These are phyloP conservation scores for Electrophaes corylata DNA, from an alignment of 2,888 invertebrate genomes.

Conservation along the genomic window DNA sequence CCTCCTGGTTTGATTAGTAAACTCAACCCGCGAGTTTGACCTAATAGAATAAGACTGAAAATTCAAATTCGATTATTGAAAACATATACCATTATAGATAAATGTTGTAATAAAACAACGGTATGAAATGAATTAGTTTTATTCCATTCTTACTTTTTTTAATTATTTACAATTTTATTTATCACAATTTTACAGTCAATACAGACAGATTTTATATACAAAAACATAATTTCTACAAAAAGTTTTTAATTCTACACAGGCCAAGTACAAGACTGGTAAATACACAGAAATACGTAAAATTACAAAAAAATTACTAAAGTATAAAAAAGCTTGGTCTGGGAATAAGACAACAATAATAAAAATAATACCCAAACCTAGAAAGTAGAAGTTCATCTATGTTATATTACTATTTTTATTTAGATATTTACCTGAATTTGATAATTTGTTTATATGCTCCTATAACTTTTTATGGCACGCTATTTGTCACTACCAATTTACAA, in stretches of 20 bases:
- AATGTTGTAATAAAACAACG: constrained; percentile 43
- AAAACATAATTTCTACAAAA: constrained; percentile 38
- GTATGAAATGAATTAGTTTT: constrained; percentile 45
- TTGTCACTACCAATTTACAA: constrained; percentile 13
- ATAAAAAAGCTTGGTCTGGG: constrained; percentile 9
- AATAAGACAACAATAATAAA: too few species aligned
- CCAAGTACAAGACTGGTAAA: constrained; percentile 7
- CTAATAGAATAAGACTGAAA: too few species aligned
- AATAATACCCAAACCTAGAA: too few species aligned
- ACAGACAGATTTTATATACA: constrained; percentile 64
- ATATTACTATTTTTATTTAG: background rate
- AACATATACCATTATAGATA: too few species aligned
- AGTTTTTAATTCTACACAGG: constrained; percentile 16
- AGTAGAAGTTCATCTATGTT: too few species aligned
- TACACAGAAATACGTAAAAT: constrained; percentile 5
- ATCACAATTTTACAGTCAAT: constrained; percentile 75
- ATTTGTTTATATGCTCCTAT: background rate
- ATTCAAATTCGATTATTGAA: too few species aligned
- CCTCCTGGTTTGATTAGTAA: too few species aligned
- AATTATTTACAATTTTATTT: constrained; percentile 66
- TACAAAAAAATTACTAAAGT: constrained; percentile 1
- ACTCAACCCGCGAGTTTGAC: too few species aligned
- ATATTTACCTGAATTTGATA: too few species aligned
- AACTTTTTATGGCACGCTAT: constrained; percentile 24
- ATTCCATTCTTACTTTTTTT: constrained; percentile 48